phyloP scores from a whole-genome alignment of 1,140 invertebrate species.

The Sitobion miscanthi region DNA sequence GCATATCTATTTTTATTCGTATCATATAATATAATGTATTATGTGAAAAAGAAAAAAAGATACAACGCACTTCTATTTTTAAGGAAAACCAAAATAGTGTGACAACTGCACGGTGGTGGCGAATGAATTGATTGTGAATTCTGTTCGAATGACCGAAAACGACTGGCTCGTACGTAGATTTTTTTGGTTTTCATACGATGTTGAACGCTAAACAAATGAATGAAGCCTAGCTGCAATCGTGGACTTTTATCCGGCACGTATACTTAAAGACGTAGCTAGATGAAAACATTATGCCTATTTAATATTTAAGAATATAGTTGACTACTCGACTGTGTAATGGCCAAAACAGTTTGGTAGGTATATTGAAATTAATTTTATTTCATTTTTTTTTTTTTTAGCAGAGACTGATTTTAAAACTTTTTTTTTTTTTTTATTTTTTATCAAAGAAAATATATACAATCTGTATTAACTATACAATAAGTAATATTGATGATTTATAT shows the following conservation, averaged over 20 bases:
- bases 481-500: too few relatives aligned
- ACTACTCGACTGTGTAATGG: background rate
- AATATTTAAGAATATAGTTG: background rate
- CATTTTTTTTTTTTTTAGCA: background rate
- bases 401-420: background rate
- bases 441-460: too few relatives aligned
- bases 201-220: background rate
- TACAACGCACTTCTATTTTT: conserved; percentile 6
- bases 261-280: background rate
- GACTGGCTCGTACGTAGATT: background rate
- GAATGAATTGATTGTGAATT: background rate
- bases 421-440: too few relatives aligned
- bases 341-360: background rate
- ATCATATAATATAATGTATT: background rate
- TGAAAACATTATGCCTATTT: background rate
- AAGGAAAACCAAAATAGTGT: background rate
- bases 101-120: background rate
- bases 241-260: background rate
- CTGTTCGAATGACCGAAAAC: background rate
- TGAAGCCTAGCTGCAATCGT: background rate
- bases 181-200: background rate
- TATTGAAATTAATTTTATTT: background rate
- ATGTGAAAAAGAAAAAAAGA: background rate
- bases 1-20: conserved; percentile 7
- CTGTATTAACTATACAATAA: too few relatives aligned